Percentiles rank a stretch among this genome's conserved stretches.
Conservation (phyloP, 2,113 vertebrate species). For the Crypturellus undulatus region DNA sequence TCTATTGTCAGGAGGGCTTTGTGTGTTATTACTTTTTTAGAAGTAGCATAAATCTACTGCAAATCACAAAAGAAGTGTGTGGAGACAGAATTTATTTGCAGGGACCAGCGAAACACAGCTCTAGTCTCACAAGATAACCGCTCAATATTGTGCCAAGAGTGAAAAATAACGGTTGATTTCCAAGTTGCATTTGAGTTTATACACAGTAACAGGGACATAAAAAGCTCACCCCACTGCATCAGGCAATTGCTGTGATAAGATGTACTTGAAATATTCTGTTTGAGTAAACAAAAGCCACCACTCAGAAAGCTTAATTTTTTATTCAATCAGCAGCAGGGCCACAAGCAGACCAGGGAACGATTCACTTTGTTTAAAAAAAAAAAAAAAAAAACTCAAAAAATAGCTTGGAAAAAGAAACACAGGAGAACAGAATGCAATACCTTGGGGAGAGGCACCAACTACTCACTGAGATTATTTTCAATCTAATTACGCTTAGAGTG, state of each 20-base stretch:
- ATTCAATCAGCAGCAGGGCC: background rate
- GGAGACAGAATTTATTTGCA: background rate
- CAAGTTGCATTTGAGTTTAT: fast-evolving
- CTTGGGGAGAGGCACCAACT: constrained; percentile 11
- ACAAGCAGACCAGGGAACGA: background rate
- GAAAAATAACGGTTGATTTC: background rate
- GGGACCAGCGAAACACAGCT: background rate
- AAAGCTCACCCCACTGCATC: background rate
- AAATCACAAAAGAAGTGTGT: background rate
- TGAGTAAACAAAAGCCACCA: background rate
- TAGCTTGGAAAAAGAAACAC: constrained; percentile 29
- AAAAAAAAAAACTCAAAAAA: background rate
- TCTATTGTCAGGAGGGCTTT: background rate
- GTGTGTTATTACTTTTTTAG: background rate
- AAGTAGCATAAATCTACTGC: background rate
- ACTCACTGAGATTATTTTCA: constrained; percentile 58
- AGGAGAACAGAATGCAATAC: constrained; percentile 10
- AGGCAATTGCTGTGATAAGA: background rate
- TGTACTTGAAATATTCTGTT: background rate
- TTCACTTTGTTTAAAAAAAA: background rate
- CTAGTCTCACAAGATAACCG: background rate
- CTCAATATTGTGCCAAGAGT: background rate
- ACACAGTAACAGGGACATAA: background rate
- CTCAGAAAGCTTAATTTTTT: background rate
- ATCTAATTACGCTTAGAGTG: constrained; percentile 39